Evolutionary conservation across 2,888 invertebrate genomes (phyloP).

Genomic region (Coenonympha glycerion): DNA sequence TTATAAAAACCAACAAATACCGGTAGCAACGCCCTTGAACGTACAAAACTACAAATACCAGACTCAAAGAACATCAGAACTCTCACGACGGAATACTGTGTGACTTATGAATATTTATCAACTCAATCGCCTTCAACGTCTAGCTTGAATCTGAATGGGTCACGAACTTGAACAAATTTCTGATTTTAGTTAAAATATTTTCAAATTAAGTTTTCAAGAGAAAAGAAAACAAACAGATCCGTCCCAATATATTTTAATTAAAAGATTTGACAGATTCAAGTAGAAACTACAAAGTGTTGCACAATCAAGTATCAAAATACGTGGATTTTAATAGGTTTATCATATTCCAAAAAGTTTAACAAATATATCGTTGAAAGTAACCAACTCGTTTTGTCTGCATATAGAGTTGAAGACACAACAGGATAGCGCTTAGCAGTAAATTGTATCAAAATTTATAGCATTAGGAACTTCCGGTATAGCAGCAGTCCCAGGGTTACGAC

Average conservation of each 20-base stretch:
- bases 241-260: no score
- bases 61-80: neutral
- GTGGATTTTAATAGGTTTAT: no score
- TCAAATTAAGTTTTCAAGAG: neutral
- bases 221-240: neutral
- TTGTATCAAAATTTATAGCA: neutral
- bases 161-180: neutral
- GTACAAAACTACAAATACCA: neutral
- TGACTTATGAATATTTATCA: neutral
- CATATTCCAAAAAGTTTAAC: no score
- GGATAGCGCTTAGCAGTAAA: neutral
- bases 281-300: no score
- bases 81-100: neutral
- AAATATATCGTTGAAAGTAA: no score
- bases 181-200: no score
- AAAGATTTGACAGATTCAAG: no score
- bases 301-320: no score
- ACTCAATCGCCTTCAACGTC: neutral
- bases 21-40: neutral
- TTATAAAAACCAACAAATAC: neutral
- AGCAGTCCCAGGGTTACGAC: slow-evolving; percentile 25
- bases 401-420: neutral
- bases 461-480: slow-evolving; percentile 14
- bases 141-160: neutral
- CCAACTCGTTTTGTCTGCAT: neutral